Conservation (phyloP, 2,888 invertebrate genomes). For the Taenaris catops region DNA sequence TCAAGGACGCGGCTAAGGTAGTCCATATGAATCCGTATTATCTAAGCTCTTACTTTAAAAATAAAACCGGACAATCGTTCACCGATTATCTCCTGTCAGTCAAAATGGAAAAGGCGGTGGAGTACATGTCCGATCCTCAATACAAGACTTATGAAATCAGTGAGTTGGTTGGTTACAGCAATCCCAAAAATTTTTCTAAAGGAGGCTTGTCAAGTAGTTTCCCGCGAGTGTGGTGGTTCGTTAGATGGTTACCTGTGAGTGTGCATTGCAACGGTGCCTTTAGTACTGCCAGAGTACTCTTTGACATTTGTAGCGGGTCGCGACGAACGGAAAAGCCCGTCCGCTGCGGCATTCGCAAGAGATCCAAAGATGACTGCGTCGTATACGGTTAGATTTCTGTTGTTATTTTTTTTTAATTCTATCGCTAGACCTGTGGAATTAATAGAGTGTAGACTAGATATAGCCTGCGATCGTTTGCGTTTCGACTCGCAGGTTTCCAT, state of each 20-base stretch:
- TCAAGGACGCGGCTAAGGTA: no score
- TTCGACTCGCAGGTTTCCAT: conserved; percentile 2
- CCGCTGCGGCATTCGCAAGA: conserved; percentile 30
- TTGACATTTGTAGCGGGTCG: conserved; percentile 32
- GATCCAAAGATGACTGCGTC: conserved; percentile 66
- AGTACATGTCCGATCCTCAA: no score
- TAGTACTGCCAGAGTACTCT: conserved; percentile 50
- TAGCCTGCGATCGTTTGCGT: conserved; percentile 25
- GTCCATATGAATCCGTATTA: no score
- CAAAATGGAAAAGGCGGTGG: no score
- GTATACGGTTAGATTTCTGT: conserved; percentile 58
- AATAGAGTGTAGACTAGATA: no score
- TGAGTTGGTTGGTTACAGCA: no score
- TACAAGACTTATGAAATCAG: no score
- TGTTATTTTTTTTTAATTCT: conserved; percentile 44
- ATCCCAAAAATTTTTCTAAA: no score
- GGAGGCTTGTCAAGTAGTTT: conserved; percentile 60
- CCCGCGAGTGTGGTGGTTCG: conserved; percentile 17
- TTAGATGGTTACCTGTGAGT: conserved; percentile 37
- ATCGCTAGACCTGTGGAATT: conserved; percentile 28
- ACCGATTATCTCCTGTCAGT: no score
- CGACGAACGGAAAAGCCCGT: conserved; percentile 24
- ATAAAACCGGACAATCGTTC: no score
- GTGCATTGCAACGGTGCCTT: conserved; percentile 42
- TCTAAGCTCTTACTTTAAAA: no score